Conservation (phyloP, 2,797 vertebrate species). For the Harpagifer antarcticus region DNA sequence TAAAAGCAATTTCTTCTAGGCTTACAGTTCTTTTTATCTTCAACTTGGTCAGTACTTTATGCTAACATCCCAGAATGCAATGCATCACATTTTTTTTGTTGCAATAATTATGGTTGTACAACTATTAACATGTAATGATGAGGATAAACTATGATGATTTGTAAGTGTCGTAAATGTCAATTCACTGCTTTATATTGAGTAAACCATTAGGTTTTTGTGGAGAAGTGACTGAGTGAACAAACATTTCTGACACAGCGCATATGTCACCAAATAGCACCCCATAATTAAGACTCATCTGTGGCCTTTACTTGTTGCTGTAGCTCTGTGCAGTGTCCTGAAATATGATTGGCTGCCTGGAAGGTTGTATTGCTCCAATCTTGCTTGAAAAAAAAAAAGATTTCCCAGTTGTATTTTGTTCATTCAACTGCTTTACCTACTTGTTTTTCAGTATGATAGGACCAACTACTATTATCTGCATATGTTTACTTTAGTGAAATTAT, state of each 20-base stretch:
- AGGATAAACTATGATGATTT: neutral
- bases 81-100: too few relatives aligned
- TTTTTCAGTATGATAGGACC: neutral
- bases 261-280: neutral
- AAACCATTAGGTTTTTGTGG: too few relatives aligned
- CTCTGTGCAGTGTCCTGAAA: neutral
- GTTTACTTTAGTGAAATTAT: neutral
- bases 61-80: too few relatives aligned
- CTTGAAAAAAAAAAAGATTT: neutral
- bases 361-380: neutral
- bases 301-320: neutral
- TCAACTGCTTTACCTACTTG: neutral
- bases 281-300: neutral
- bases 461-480: neutral
- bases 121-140: neutral
- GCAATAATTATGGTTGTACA: neutral
- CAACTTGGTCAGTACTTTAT: too few relatives aligned
- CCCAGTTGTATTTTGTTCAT: neutral
- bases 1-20: slow-evolving; percentile 14
- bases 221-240: too few relatives aligned
- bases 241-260: neutral
- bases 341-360: slow-evolving; percentile 15
- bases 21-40: neutral
- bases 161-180: neutral
- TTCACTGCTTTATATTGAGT: too few relatives aligned